Percentiles rank a stretch among this genome's conserved stretches.
phyloP scores from a whole-genome alignment of 2,113 vertebrate genomes.

The Propithecus coquereli region DNA sequence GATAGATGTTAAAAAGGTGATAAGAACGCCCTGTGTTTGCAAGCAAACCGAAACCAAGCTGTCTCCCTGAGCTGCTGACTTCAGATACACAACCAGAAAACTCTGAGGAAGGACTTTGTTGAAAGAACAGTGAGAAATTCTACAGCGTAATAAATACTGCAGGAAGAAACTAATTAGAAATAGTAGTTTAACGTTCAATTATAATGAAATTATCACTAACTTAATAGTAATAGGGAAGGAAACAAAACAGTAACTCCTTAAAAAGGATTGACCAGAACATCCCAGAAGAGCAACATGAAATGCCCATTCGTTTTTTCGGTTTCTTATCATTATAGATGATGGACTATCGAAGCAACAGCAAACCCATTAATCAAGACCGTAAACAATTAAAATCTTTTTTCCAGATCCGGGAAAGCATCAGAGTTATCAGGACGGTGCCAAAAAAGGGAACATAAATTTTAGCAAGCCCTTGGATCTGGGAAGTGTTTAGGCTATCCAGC shows the following conservation, averaged over 20 bases:
- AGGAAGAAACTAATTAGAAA: constrained; percentile 47
- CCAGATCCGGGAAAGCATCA: constrained; percentile 77
- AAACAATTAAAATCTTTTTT: constrained; percentile 78
- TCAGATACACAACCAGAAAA: constrained; percentile 41
- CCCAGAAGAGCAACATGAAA: constrained; percentile 71
- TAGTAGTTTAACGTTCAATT: constrained; percentile 59
- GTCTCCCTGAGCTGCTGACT: neutral
- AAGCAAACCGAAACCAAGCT: neutral
- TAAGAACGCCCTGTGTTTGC: neutral
- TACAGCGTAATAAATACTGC: constrained; percentile 45
- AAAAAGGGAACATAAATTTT: constrained; percentile 79
- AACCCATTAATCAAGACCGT: constrained; percentile 79
- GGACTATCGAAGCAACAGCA: constrained; percentile 68
- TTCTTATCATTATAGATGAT: constrained; percentile 64
- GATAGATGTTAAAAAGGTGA: neutral
- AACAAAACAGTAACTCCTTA: constrained; percentile 69
- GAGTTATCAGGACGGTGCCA: constrained; percentile 77
- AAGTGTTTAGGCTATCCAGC: constrained; percentile 82
- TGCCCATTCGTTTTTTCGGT: constrained; percentile 43
- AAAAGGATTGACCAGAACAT: constrained; percentile 19
- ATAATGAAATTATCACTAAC: constrained; percentile 67
- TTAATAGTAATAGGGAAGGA: constrained; percentile 61
- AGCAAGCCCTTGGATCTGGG: constrained; percentile 72
- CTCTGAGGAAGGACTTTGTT: constrained; percentile 41
- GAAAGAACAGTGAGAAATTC: constrained; percentile 57